phyloP scores from a whole-genome alignment of 2,113 vertebrate genomes.

The Pluvianellus socialis region DNA sequence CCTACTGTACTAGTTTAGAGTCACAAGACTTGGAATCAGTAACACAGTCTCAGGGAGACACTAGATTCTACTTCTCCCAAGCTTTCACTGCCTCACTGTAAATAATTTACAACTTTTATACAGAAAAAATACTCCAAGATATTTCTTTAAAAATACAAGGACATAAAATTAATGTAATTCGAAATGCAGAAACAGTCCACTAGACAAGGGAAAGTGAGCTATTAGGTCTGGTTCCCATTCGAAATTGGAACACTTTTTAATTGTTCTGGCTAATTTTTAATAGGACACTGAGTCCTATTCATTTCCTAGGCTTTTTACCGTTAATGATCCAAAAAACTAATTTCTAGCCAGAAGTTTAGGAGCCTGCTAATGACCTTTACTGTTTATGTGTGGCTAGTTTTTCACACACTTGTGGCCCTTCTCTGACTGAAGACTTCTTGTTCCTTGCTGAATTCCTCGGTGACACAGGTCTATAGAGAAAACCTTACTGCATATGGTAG shows the following conservation, averaged over 20 bases:
- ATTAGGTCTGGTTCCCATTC: conserved; percentile 15
- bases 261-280: conserved; percentile 62
- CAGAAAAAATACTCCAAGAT: not conserved
- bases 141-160: not conserved
- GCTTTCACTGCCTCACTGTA: not conserved
- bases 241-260: conserved; percentile 23
- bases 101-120: conserved; percentile 22
- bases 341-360: conserved; percentile 30
- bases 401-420: conserved; percentile 44
- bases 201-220: not conserved
- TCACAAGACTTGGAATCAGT: not conserved
- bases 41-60: not conserved
- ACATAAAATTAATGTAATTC: not conserved
- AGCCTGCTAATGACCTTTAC: conserved; percentile 59
- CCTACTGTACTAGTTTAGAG: not conserved
- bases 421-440: conserved; percentile 70
- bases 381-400: not conserved
- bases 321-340: conserved; percentile 51
- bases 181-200: conserved; percentile 6
- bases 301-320: conserved; percentile 27
- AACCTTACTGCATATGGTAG: conserved; percentile 57
- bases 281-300: conserved; percentile 15
- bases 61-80: conserved; percentile 5
- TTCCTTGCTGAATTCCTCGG: conserved; percentile 68
- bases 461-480: conserved; percentile 54